Base-by-base conservation (phyloP, 2,888 invertebrate species). In the Orchesella flavescens region DNA sequence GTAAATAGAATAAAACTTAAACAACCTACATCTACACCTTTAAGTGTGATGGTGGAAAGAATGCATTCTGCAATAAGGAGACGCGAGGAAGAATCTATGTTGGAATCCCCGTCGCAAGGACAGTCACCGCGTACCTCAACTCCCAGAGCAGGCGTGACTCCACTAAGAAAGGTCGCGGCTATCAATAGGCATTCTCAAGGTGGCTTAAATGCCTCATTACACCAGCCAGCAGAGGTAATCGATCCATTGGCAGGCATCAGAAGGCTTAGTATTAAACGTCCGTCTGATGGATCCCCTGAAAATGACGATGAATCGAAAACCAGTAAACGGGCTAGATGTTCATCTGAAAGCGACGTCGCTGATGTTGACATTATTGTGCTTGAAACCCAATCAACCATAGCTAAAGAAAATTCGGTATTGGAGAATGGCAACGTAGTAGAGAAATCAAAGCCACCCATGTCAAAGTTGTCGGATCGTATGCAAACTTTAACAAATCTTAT, bases 271-370 rank as follows among this genome's bases (percentile, higher is more conserved):
- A 17, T 2, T 53, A 81, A 81, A 53, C 81, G 81, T 0, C 74
- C 81, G 0, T 81, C 81, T 0, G 81, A 81, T 69, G 66, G 74
- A 5, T 69, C 81, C n/a, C 81, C 81, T 4, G 81, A 81, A 49
- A 53, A 34, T 1, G 24, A 80, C 2, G 44, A 71, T n/a, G 49
- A 55, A 4, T n/a, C 63, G 1, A 68, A 55, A 21, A 21, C 71
- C 21, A 46, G 46, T 23, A 81, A 81, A 23, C 74, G 81, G 0
- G 10, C 68, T 1, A 17, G 75, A 2, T 44, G 55, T n/a, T 73
- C 74, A 4, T 68, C 74, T 1, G 69, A 69, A 34, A 34, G 34
- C 7, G 3, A 34, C n/a, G n/a, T n/a, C n/a, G n/a, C n/a, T 34
- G 7, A 34, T 34, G 34, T 34, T 7, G 34, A 34, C 2, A 34